Evolutionary conservation across 2,888 invertebrate genomes (phyloP), one percentile per base, ranked within the genome.

Genomic region (Priocnemis perturbator): DNA sequence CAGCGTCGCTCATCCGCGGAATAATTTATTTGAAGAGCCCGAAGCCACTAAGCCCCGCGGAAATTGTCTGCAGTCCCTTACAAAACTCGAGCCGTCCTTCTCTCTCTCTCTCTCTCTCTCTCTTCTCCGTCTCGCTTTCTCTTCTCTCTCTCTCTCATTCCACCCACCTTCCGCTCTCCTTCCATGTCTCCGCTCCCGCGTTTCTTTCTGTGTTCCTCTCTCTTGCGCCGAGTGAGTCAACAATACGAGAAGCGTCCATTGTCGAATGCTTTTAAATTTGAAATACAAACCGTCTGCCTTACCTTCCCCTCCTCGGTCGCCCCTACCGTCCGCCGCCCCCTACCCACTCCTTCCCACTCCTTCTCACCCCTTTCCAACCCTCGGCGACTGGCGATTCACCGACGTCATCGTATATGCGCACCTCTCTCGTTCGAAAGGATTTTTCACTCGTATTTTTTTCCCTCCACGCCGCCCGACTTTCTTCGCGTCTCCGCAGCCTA

Each of bases 231-330:
- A 83, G 78, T 74, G 81, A 85, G 83, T 85, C 85, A 84, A 88
- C 87, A 88, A 86, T 88, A 85, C 83, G 77, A 81, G 83, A 85
- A 85, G 81, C 83, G 78, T 79, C 85, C 83, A 87, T 88, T 88
- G 88, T 86, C 86, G 83, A 86, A 87, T 87, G 88, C 87, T 88
- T 88, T 88, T 88, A 87, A 87, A 87, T 88, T 87, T 86, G 83
- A 85, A 88, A 88, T 85, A 87, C 85, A 88, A 87, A 87, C 86
- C 82, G 82, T 87, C 86, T 85, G 81, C 82, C 81, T 83, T 83
- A 74, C 76, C 77, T 60, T 69, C 65, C 69, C 52, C 44, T 53
- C 44, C 44, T 71, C 65, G 50, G 17, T 5, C n/a, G 50, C 14
- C 50, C 50, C 50, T 19, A n/a, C 59, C 67, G 71, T 53, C 62